Base-by-base conservation (phyloP, 1,140 invertebrate species). In the Pygmarrhopalites habei region DNA sequence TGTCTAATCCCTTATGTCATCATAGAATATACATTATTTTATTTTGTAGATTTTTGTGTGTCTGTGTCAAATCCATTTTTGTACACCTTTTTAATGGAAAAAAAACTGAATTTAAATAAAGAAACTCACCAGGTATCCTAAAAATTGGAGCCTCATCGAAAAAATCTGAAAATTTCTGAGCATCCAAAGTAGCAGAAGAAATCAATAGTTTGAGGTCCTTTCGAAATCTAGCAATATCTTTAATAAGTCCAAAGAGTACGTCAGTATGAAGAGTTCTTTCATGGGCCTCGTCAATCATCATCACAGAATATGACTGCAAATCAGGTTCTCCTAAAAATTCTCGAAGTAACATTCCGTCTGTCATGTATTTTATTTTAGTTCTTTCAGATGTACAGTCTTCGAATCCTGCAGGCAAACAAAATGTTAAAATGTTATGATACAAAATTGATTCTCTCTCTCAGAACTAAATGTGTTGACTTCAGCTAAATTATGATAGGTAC, bases 261-360 rank as follows among this genome's bases (percentile, higher is more conserved):
- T 99, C 96, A 2, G 96, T 99, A 72, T 99, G 95, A 12, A 99
- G 80, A 0, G 96, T 99, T 47, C 96, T 78, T 75, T 99, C 96
- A 77, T 99, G 96, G 71, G 96, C 96, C 81, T 99, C 96, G 75
- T 99, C 96, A 74, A 99, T 96, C 64, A 99, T 99, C 85, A 99
- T 90, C 0, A 98, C 94, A 80, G 90, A 95, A 75, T 97, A 98
- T 1, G 87, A 86, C 43, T 85, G 86, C 25, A 99, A 79, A 80
- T 98, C 95, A 1, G 95, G 95, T 77, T 99, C 96, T 62, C 90
- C 90, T 1, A 99, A 79, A 77, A 98, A 99, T 79, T 99, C 97
- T 73, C 96, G 80, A 51, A 99, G 86, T 46, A 99, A 76, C 73
- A 97, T 99, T 74, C 97, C 97, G 79, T 99, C 97, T 43, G 97